A percentile compares a stretch with the other conserved stretches of the same genome.
phyloP scores from a whole-genome alignment of 2,797 vertebrate genomes.

The Siniperca undulata region DNA sequence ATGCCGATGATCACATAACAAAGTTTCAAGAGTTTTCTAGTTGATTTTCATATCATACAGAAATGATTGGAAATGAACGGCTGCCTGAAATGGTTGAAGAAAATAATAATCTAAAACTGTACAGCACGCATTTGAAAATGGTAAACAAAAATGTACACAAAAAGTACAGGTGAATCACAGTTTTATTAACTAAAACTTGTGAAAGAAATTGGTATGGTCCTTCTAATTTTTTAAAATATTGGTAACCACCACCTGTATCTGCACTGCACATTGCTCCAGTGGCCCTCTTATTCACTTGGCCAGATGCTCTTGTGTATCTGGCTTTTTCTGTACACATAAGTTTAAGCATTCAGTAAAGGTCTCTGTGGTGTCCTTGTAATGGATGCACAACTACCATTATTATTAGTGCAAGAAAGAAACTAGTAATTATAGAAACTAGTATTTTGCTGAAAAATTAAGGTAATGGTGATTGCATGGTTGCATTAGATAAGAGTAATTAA shows the following conservation, averaged over 20 bases:
- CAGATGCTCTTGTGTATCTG: background rate
- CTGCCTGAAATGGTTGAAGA: background rate
- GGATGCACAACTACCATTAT: conserved; percentile 4
- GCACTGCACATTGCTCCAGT: background rate
- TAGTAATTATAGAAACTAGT: conserved; percentile 29
- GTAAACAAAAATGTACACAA: background rate
- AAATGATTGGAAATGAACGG: background rate
- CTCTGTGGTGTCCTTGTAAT: background rate
- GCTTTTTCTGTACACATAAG: background rate
- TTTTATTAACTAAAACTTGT: background rate
- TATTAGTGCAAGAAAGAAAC: background rate
- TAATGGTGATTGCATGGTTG: conserved; percentile 18
- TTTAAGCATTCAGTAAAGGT: conserved; percentile 17
- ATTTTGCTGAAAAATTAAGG: conserved; percentile 32
- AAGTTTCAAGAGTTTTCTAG: background rate
- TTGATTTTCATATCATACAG: background rate
- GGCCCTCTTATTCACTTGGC: background rate
- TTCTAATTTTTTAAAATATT: background rate
- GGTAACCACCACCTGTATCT: background rate
- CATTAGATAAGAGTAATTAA: conserved; percentile 55
- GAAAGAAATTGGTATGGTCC: background rate
- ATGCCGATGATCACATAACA: background rate
- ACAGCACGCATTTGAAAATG: background rate
- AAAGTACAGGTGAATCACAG: background rate
- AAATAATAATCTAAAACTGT: background rate